phyloP scores from a whole-genome alignment of 1,140 invertebrate genomes.

The Marisa cornuarietis region DNA sequence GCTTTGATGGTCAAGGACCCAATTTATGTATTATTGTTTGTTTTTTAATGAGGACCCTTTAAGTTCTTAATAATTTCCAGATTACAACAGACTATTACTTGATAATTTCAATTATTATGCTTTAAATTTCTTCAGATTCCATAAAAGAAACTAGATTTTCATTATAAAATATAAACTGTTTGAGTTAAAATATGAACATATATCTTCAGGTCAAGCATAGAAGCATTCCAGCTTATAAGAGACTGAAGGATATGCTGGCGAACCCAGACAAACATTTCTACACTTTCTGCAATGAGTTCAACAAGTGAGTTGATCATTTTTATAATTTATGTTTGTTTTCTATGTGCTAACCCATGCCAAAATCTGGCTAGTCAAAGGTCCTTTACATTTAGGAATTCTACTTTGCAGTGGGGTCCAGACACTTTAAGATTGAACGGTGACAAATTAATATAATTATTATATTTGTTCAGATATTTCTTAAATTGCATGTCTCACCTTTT shows the following conservation, averaged over 20 bases:
- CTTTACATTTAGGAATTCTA: too few species aligned
- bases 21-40: background rate
- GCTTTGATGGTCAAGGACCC: too few species aligned
- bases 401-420: too few species aligned
- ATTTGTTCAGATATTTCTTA: too few species aligned
- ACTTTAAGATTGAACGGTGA: too few species aligned
- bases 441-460: too few species aligned
- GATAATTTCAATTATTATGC: background rate
- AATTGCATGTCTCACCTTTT: too few species aligned
- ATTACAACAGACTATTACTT: too few species aligned
- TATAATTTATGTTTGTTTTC: background rate
- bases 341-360: too few species aligned
- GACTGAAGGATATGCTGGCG: slow-evolving; percentile 83
- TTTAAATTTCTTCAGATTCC: background rate
- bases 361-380: too few species aligned
- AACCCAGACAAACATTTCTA: slow-evolving; percentile 86
- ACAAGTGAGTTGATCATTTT: slow-evolving; percentile 75
- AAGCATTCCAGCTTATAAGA: slow-evolving; percentile 88
- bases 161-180: background rate
- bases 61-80: background rate
- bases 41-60: background rate
- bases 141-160: too few species aligned
- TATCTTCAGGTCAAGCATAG: slow-evolving; percentile 77
- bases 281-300: slow-evolving; percentile 95
- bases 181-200: background rate